Conservation (phyloP, 2,113 vertebrate genomes). For the Muntiacus reevesi region DNA sequence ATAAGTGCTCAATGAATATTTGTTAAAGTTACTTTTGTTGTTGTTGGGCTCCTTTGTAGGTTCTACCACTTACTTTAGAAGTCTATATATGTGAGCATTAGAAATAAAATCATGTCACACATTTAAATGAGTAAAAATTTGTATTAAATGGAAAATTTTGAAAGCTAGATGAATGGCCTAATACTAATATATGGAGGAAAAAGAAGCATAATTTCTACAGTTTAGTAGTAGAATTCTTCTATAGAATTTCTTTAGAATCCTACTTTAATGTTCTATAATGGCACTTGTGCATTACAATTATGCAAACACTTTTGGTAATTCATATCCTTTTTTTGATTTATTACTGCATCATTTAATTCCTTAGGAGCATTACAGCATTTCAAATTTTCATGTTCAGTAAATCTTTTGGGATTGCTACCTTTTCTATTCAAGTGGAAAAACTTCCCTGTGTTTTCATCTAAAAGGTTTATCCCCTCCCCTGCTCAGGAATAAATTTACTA, state of each 20-base stretch:
- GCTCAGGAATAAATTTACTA: not conserved
- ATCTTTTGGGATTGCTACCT: not conserved
- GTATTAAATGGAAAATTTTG: not conserved
- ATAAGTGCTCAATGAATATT: not conserved
- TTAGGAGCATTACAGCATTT: not conserved
- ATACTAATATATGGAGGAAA: not conserved
- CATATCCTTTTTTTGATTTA: not conserved
- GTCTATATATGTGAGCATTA: not conserved
- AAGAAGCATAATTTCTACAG: not conserved
- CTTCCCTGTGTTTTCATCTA: not conserved
- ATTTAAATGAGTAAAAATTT: not conserved
- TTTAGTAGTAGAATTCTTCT: not conserved
- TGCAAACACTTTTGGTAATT: not conserved
- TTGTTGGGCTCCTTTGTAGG: not conserved
- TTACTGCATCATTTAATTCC: slow-evolving; percentile 33
- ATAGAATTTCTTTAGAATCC: not conserved
- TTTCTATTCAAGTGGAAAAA: slow-evolving; percentile 31
- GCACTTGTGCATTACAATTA: not conserved
- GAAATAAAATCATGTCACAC: not conserved
- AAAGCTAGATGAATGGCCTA: not conserved
- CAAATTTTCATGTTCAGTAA: not conserved
- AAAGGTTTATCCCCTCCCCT: not conserved
- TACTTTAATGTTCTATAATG: not conserved
- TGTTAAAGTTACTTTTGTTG: not conserved
- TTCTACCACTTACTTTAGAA: not conserved